A percentile compares a stretch with the other conserved stretches of the same genome.
Evolutionary conservation across 2,797 vertebrate genomes (phyloP).

Genomic region (Austrolebias charrua): DNA sequence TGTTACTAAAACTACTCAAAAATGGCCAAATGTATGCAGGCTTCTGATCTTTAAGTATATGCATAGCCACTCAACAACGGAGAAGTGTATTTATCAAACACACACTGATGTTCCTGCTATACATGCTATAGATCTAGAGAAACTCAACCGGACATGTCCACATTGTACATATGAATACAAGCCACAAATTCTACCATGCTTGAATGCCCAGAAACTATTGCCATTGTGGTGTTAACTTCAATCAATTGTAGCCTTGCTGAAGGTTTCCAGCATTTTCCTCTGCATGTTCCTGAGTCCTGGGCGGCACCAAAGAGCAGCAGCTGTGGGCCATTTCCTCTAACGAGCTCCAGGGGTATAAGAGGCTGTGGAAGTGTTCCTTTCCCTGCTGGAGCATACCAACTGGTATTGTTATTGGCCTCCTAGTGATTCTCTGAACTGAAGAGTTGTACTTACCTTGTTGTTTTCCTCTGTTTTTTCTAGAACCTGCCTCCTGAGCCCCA

Average conservation of each 20-base stretch:
- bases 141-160: background rate
- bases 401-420: too few relatives aligned
- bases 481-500: too few relatives aligned
- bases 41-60: constrained; percentile 22
- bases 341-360: too few relatives aligned
- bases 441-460: too few relatives aligned
- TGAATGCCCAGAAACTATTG: background rate
- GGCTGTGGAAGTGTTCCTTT: too few relatives aligned
- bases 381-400: too few relatives aligned
- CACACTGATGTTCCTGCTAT: background rate
- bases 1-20: constrained; percentile 50
- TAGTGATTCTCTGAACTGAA: too few relatives aligned
- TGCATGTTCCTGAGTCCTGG: too few relatives aligned
- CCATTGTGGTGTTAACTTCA: constrained; percentile 9
- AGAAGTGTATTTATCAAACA: background rate
- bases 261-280: too few relatives aligned
- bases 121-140: background rate
- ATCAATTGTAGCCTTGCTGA: background rate
- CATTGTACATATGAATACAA: constrained; percentile 4
- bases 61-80: constrained; percentile 19
- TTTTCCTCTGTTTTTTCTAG: too few relatives aligned
- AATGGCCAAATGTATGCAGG: constrained; percentile 37
- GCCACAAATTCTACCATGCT: background rate
- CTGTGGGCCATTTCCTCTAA: too few relatives aligned
- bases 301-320: too few relatives aligned